phyloP scores from a whole-genome alignment of 1,140 invertebrate species.

The Gerris buenoi region DNA sequence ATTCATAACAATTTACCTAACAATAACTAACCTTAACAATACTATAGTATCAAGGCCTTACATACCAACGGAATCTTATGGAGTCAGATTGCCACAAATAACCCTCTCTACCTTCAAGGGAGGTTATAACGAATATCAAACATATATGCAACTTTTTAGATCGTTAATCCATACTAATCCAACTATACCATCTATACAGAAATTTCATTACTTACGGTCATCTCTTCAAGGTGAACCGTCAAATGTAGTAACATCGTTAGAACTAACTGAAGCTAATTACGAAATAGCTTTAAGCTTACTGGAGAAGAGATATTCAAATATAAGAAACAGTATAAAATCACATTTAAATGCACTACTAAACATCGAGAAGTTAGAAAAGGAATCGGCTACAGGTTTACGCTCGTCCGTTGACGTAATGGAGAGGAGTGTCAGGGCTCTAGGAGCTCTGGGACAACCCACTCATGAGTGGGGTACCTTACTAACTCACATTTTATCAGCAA shows the following conservation, averaged over 20 bases:
- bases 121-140: not conserved
- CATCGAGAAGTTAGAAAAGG: not conserved
- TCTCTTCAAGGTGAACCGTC: not conserved
- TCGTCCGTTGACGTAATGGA: not conserved
- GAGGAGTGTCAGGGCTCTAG: not conserved
- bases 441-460: not conserved
- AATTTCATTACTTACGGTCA: not conserved
- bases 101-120: not conserved
- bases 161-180: not conserved
- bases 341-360: not conserved
- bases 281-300: not conserved
- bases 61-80: too few species aligned
- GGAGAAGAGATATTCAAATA: not conserved
- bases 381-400: not conserved
- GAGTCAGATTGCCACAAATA: too few species aligned
- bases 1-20: too few species aligned
- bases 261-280: not conserved
- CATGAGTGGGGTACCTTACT: not conserved
- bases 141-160: not conserved
- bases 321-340: not conserved
- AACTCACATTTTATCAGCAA: not conserved
- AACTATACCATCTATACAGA: not conserved
- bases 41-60: too few species aligned
- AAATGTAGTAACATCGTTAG: not conserved
- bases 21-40: too few species aligned